Evolutionary conservation across 2,888 invertebrate species (phyloP).

Genomic region (Cantharis lateralis): DNA sequence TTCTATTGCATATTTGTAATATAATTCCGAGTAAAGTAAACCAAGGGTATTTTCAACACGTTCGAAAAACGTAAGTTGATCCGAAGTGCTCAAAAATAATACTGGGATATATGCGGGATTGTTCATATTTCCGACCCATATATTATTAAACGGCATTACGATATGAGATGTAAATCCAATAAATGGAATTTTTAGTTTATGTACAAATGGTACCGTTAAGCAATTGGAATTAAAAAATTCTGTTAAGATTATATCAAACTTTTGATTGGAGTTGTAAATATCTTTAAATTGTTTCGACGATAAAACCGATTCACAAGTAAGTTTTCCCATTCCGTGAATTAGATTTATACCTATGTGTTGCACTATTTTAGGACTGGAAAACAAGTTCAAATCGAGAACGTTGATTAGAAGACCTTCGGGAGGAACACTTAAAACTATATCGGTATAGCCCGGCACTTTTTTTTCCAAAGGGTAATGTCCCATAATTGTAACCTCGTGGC

Average conservation of each 20-base stretch:
- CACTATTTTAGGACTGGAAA: neutral
- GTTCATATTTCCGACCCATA: conserved; percentile 56
- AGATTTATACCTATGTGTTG: conserved; percentile 1
- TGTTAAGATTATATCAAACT: conserved; percentile 69
- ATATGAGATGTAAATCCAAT: conserved; percentile 59
- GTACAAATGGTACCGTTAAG: conserved; percentile 63
- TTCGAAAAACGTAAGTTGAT: conserved; percentile 38
- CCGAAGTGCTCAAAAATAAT: conserved; percentile 50
- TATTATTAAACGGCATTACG: conserved; percentile 56
- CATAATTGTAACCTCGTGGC: conserved; percentile 71
- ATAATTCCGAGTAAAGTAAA: conserved; percentile 6
- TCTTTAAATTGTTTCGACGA: conserved; percentile 39
- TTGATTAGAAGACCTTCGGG: neutral
- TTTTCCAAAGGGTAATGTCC: conserved; percentile 65
- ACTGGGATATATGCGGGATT: conserved; percentile 55
- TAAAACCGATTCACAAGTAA: conserved; percentile 19
- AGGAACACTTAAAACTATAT: conserved; percentile 58
- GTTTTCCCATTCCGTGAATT: conserved; percentile 2
- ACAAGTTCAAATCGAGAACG: neutral
- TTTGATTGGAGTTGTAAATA: conserved; percentile 41
- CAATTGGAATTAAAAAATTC: conserved; percentile 78
- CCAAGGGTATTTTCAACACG: conserved; percentile 39
- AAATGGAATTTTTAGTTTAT: conserved; percentile 62
- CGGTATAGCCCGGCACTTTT: conserved; percentile 61
- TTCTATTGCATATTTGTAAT: conserved; percentile 3